A percentile compares a stretch with the other conserved stretches of the same genome.
Evolutionary conservation across 2,888 invertebrate species (phyloP).

Genomic region (Strigamia crassipes): DNA sequence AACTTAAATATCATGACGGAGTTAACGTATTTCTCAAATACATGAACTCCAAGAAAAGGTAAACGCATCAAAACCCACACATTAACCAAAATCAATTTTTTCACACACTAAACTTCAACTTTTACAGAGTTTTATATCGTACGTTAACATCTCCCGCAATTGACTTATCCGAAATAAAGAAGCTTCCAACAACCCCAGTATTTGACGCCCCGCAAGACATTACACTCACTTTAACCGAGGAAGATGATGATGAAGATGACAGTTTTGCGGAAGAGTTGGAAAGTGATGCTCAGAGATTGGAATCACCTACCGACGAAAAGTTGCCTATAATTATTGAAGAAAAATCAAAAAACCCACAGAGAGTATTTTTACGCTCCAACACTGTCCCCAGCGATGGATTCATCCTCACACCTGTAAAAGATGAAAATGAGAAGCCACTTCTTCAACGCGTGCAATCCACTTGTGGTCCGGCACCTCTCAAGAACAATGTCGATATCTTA

Average conservation of each 20-base stretch:
- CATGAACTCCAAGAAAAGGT: neutral
- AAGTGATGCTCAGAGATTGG: neutral
- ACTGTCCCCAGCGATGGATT: neutral
- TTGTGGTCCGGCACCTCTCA: neutral
- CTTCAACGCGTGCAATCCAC: neutral
- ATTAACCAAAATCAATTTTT: neutral
- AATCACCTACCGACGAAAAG: neutral
- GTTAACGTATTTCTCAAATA: neutral
- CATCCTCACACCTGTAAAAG: neutral
- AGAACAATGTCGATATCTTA: neutral
- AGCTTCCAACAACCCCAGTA: neutral
- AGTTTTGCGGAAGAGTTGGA: neutral
- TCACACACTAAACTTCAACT: neutral
- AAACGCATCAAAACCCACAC: neutral
- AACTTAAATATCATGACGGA: neutral
- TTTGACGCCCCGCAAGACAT: neutral
- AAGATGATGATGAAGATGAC: neutral
- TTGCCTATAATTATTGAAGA: neutral
- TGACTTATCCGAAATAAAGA: neutral
- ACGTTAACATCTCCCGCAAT: neutral
- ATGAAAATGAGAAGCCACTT: neutral
- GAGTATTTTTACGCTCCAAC: neutral
- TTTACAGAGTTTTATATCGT: neutral
- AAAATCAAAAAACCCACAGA: neutral
- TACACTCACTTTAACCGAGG: neutral